Base-by-base conservation (phyloP, 2,888 invertebrate species). In the Anorthoa munda region DNA sequence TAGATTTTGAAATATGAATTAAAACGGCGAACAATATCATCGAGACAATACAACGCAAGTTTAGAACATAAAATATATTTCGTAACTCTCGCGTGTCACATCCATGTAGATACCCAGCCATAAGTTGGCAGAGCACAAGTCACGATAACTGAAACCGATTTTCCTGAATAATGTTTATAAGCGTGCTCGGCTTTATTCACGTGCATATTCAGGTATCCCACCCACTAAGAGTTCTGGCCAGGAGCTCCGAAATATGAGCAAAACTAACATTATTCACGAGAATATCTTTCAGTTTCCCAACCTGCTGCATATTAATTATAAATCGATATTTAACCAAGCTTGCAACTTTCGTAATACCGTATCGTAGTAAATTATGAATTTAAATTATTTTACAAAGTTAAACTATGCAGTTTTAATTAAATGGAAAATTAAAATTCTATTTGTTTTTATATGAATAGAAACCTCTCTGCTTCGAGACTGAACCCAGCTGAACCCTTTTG, bases 91-190 rank as follows among this genome's bases (percentile, higher is more conserved):
- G 17, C 11, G 13, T 51, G 26, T 68, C 46, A 39, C 45, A 71
- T 56, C n/a, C 50, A n/a, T 61, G 5, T 17, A 53, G 26, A 17
- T 21, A 51, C 23, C 21, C 21, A 55, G 23, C 53, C 13, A 23
- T 53, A 15, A 31, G 31, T 21, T 13, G 46, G 26, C 58, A 17
- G 13, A 18, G n/a, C 46, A 73, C 51, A 56, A 58, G 26, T 31
- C 66, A 66, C 56, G 50, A 51, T 61, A 63, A 63, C 56, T 77
- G 56, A 75, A 75, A 81, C 81, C 48, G 26, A 53, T 75, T 63
- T 64, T 39, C 66, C 48, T 63, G 53, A 75, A 81, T 61, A 63
- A 58, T 75, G 45, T 64, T 59, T 64, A 64, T 48, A 59, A 64
- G 48, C 23, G 23, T 12, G 53, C 45, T 45, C 39, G 39, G 31